These are phyloP conservation scores for Potamilus streckersoni DNA, from an alignment of 1,140 invertebrate genomes.

Conservation along the genomic window DNA sequence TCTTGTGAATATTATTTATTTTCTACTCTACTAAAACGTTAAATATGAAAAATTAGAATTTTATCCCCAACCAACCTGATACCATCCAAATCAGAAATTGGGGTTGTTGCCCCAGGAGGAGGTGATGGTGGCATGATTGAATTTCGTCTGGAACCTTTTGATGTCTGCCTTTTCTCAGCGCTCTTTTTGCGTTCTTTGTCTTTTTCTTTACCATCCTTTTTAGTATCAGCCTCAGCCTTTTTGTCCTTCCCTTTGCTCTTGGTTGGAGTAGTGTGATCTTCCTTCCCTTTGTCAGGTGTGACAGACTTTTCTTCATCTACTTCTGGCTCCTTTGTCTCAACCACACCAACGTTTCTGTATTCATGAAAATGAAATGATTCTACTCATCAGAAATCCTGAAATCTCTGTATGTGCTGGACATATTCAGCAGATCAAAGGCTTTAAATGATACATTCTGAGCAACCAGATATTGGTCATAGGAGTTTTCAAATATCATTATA, in stretches of 20 bases:
- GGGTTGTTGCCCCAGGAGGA: conserved; percentile 56
- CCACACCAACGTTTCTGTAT: conserved; percentile 57
- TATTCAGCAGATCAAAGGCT: too few relatives aligned
- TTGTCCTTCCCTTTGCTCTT: conserved; percentile 44
- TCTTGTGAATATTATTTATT: too few relatives aligned
- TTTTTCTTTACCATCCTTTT: conserved; percentile 35
- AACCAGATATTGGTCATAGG: too few relatives aligned
- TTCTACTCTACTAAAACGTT: too few relatives aligned
- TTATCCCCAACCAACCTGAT: conserved; percentile 47
- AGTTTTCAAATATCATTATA: too few relatives aligned
- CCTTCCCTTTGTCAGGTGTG: conserved; percentile 59
- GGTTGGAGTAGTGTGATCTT: conserved; percentile 51
- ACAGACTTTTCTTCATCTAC: conserved; percentile 60
- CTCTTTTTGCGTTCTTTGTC: conserved; percentile 54
- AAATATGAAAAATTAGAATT: neutral
- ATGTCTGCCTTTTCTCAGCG: conserved; percentile 46
- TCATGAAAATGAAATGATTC: too few relatives aligned
- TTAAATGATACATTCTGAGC: too few relatives aligned
- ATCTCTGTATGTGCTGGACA: too few relatives aligned
- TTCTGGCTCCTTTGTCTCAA: conserved; percentile 61
- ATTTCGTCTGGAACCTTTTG: conserved; percentile 39
- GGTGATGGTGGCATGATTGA: conserved; percentile 52
- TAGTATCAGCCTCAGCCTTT: conserved; percentile 32
- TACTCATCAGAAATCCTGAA: too few relatives aligned
- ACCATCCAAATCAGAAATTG: conserved; percentile 60